Percentiles rank a stretch among this genome's conserved stretches.
These are phyloP conservation scores for Ochropleura plecta DNA, from an alignment of 2,888 invertebrate genomes.

Conservation along the genomic window DNA sequence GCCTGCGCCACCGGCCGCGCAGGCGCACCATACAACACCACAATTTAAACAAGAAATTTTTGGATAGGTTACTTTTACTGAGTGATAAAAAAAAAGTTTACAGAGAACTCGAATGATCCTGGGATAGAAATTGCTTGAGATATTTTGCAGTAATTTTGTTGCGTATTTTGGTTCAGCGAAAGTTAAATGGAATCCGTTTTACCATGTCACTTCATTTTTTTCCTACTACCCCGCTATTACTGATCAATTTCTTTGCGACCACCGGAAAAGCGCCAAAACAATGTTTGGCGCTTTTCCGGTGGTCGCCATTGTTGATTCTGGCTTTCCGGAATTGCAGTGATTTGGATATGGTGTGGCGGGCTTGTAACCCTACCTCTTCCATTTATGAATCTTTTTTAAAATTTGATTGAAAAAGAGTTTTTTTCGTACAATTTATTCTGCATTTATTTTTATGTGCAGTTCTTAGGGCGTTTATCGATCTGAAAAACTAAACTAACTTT, in stretches of 20 bases:
- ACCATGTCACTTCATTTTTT: too few species aligned
- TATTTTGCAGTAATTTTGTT: not conserved
- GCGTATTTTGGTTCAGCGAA: not conserved
- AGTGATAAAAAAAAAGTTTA: not conserved
- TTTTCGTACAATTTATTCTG: not conserved
- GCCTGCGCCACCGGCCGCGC: conserved; percentile 58
- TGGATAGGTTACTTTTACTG: not conserved
- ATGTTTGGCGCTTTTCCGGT: too few species aligned
- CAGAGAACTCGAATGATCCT: not conserved
- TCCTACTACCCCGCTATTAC: too few species aligned
- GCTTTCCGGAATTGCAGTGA: too few species aligned
- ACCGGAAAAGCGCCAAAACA: too few species aligned
- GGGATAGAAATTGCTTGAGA: not conserved
- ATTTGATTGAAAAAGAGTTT: not conserved
- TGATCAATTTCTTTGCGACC: too few species aligned
- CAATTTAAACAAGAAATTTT: conserved; percentile 21
- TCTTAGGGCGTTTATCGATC: not conserved
- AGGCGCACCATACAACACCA: conserved; percentile 26
- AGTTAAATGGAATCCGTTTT: not conserved
- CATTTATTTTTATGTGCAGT: not conserved
- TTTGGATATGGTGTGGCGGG: too few species aligned
- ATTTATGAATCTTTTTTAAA: not conserved
- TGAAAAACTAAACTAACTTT: not conserved
- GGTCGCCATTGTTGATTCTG: too few species aligned
- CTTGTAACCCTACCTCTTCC: not conserved